Evolutionary conservation across 2,888 invertebrate genomes (phyloP), one percentile per base, ranked within the genome.

Genomic region (Agelastica alni): DNA sequence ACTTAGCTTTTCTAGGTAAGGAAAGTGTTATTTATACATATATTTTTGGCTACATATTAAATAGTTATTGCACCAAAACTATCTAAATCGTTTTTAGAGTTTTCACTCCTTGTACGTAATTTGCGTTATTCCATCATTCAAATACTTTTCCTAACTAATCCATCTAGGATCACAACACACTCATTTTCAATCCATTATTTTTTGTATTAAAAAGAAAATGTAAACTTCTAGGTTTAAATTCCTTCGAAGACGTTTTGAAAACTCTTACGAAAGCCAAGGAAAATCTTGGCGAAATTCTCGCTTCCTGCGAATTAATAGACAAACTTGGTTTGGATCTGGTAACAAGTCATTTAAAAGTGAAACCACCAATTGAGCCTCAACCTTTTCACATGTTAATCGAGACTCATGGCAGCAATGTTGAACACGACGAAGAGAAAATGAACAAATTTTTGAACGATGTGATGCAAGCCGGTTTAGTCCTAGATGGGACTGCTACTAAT

Each of bases 291-390:
- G 97, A 98, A 79, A 91, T 96, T 60, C 76, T 99, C 31, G 96
- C 97, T 3, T 94, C 97, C 0, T 97, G 93, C 78, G 99, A 99
- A 80, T 85, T 98, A 81, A 89, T 98, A 56, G 98, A 99, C 76
- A 80, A 80, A 7, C 76, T 77, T 32, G 85, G 93, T 0, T 80
- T 97, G 68, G 81, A 82, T n/a, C 80, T 84, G 28, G 85, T 87
- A 0, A 80, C 82, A 1, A 74, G 79, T 34, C 83, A 88, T 70
- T 81, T 85, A 44, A 81, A 83, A 6, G 63, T 88, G 26, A 80
- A 81, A 51, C 81, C 83, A 18, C 88, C 87, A 5, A 79, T 87
- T 54, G 73, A 79, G 1, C 82, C 84, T 1, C 86, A 82, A 72
- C 88, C 91, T 1, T 94, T 93, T 76, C 93, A 94, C 71, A 86